phyloP scores from a whole-genome alignment of 2,797 vertebrate species.

The Melanotaenia maccullochi region DNA sequence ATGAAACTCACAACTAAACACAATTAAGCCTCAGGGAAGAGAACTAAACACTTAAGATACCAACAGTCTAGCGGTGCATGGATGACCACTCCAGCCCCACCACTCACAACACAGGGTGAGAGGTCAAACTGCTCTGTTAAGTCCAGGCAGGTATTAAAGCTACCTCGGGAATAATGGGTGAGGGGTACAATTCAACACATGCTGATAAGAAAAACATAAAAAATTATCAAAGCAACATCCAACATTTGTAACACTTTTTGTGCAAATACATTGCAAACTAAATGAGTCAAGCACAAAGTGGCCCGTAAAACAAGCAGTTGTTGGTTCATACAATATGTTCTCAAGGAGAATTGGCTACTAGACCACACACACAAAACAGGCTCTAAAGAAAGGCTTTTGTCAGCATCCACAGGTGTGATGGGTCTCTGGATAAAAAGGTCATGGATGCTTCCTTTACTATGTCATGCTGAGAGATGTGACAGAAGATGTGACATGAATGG shows the following conservation, averaged over 20 bases:
- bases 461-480: slow-evolving; percentile 61
- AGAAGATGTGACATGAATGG: slow-evolving; percentile 50
- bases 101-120: slow-evolving; percentile 70
- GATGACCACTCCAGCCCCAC: slow-evolving; percentile 60
- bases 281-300: background rate
- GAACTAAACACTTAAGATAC: slow-evolving; percentile 76
- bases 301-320: slow-evolving; percentile 14
- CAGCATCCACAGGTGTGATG: slow-evolving; percentile 70
- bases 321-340: slow-evolving; percentile 8
- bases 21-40: slow-evolving; percentile 64
- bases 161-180: slow-evolving; percentile 44
- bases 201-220: slow-evolving; percentile 51
- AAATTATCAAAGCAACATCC: slow-evolving; percentile 26
- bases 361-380: slow-evolving; percentile 41
- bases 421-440: slow-evolving; percentile 48
- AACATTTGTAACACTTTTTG: slow-evolving; percentile 24
- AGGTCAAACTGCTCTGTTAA: slow-evolving; percentile 70
- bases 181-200: slow-evolving; percentile 22
- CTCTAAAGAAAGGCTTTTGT: slow-evolving; percentile 40
- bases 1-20: slow-evolving; percentile 64
- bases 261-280: background rate
- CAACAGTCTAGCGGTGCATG: slow-evolving; percentile 70
- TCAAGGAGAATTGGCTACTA: slow-evolving; percentile 7
- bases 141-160: slow-evolving; percentile 59
- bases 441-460: slow-evolving; percentile 45